phyloP scores from a whole-genome alignment of 64 coral and sea anemone genomes.

The Porites australiensis region DNA sequence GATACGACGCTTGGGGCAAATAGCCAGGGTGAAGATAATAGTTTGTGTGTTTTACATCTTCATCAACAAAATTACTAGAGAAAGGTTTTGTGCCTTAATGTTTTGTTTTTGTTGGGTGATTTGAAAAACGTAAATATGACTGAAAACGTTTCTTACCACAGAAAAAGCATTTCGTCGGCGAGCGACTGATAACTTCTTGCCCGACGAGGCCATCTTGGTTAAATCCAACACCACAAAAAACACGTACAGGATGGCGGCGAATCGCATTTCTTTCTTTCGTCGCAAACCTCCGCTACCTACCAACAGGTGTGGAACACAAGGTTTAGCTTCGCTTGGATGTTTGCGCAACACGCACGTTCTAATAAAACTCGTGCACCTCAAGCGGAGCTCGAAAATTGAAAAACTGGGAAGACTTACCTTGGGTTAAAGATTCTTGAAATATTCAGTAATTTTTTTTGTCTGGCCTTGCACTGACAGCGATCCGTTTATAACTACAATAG shows the following conservation, averaged over 20 bases:
- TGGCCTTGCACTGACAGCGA: neutral
- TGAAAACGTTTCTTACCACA: neutral
- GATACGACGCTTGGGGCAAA: no score
- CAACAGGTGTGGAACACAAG: conserved; percentile 7
- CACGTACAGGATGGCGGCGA: neutral
- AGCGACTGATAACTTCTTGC: conserved; percentile 14
- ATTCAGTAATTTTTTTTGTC: neutral
- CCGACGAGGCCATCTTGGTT: neutral
- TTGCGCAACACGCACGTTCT: neutral
- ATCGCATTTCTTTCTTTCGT: conserved; percentile 1
- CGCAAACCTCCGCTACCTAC: neutral
- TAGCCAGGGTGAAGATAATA: neutral
- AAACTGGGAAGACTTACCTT: neutral
- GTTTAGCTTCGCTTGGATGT: neutral
- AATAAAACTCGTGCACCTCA: no score
- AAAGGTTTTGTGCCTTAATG: no score
- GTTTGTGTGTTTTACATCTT: neutral
- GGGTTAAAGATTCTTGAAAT: neutral
- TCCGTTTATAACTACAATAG: neutral
- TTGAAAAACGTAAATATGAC: neutral
- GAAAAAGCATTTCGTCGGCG: neutral
- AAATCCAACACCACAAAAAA: conserved; percentile 29
- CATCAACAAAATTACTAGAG: neutral
- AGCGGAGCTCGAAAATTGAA: neutral
- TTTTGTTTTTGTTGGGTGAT: no score